Evolutionary conservation across 1,140 invertebrate species (phyloP), one percentile per base, ranked within the genome.

Genomic region (Papilio polytes): DNA sequence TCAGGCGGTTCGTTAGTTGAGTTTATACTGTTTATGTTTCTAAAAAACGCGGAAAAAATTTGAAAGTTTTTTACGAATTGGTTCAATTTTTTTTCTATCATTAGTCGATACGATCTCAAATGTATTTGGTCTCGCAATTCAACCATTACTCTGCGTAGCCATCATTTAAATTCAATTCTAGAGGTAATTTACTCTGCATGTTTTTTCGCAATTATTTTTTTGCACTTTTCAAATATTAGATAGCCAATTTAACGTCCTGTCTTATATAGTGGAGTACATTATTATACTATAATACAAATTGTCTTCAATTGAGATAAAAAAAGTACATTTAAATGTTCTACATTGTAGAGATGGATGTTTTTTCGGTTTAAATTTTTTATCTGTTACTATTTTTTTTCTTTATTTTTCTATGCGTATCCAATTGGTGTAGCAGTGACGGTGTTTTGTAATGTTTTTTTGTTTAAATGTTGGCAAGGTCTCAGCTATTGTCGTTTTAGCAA

Each of bases 341-440:
- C 13, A 48, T 48, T 48, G 13, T 15, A 48, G 10, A 48, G 46
- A 48, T 48, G 13, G 7, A 41, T 41, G 36, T 41, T 41, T 41
- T 41, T 41, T 41, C 7, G 36, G 6, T 41, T 41, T 41, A 7
- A 41, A 8, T 41, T 41, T 41, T 41, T 8, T 36, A 41, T 41
- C 36, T 41, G 36, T 41, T 41, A 41, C 36, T 41, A 41, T 41
- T 48, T 48, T n/a, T 56, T 56, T 20, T 8, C 7, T n/a, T 7
- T 56, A 56, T 66, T 13, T 31, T 10, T 15, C 63, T n/a, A 70
- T 70, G 63, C 63, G 63, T 70, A 31, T 26, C 63, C 63, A 36
- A 70, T 70, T 70, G 1, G 13, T 70, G 63, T 36, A 12, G 13
- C 22, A 31, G 12, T 66, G 63, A 31, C 22, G 4, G 2, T 63